Percentiles rank a stretch among this genome's conserved stretches.
phyloP scores from a whole-genome alignment of 2,797 vertebrate genomes.

The Cossypha caffra region DNA sequence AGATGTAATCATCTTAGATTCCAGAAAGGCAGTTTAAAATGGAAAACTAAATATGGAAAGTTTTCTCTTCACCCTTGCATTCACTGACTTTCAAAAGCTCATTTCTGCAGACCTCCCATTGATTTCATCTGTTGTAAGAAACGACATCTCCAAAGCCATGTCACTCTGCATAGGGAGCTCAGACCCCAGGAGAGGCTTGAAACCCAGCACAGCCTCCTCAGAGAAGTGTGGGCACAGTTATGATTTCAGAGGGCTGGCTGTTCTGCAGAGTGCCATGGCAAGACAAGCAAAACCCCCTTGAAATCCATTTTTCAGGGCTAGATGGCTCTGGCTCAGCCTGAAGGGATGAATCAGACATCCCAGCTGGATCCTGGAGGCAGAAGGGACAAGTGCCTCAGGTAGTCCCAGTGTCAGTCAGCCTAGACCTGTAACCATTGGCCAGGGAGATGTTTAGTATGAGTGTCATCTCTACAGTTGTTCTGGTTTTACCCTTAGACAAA shows the following conservation, averaged over 20 bases:
- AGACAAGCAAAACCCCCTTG: not conserved
- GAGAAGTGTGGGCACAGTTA: not conserved
- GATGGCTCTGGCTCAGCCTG: not conserved
- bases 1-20: not conserved
- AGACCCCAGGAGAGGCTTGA: not conserved
- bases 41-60: not conserved
- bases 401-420: not conserved
- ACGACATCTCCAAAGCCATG: not conserved
- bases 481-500: not conserved
- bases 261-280: not conserved
- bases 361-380: not conserved
- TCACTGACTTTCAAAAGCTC: not conserved
- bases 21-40: not conserved
- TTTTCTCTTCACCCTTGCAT: not conserved
- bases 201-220: not conserved
- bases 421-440: not conserved
- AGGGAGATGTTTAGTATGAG: not conserved
- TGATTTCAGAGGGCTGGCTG: not conserved
- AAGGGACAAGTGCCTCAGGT: not conserved
- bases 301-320: slow-evolving; percentile 15
- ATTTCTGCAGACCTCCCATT: not conserved
- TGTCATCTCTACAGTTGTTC: not conserved
- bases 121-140: not conserved
- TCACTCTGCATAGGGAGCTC: not conserved
- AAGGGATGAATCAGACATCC: not conserved